phyloP scores from a whole-genome alignment of 1,140 invertebrate species.

The Drosophila rufa region DNA sequence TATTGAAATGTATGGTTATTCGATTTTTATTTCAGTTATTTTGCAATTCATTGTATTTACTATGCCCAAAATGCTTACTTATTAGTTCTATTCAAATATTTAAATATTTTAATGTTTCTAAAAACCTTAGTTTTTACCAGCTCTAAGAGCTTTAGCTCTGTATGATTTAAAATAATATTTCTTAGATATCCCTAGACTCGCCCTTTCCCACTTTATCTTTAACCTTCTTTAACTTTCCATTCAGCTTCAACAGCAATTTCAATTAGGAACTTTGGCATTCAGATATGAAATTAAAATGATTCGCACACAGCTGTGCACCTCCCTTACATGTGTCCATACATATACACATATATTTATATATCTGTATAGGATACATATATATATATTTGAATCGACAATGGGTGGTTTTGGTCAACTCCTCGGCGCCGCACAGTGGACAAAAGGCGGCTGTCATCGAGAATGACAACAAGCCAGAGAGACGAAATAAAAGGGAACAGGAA shows the following conservation, averaged over 20 bases:
- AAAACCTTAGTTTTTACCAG: too few relatives aligned
- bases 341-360: neutral
- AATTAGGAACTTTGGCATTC: slow-evolving; percentile 72
- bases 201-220: neutral
- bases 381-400: slow-evolving; percentile 38
- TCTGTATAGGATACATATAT: neutral
- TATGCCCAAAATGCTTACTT: too few relatives aligned
- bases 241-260: slow-evolving; percentile 51
- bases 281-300: slow-evolving; percentile 81
- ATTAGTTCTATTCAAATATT: too few relatives aligned
- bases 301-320: slow-evolving; percentile 68
- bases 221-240: slow-evolving; percentile 7
- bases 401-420: slow-evolving; percentile 31
- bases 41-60: too few relatives aligned
- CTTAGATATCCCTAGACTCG: neutral
- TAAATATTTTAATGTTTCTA: too few relatives aligned
- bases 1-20: too few relatives aligned
- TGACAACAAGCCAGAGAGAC: slow-evolving; percentile 60
- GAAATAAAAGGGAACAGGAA: slow-evolving; percentile 52
- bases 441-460: slow-evolving; percentile 68
- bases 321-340: slow-evolving; percentile 12
- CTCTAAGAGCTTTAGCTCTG: too few relatives aligned
- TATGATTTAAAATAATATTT: neutral
- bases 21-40: too few relatives aligned
- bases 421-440: slow-evolving; percentile 32